Evolutionary conservation across 2,888 invertebrate species (phyloP).

Genomic region (Amphipoea oculea): DNA sequence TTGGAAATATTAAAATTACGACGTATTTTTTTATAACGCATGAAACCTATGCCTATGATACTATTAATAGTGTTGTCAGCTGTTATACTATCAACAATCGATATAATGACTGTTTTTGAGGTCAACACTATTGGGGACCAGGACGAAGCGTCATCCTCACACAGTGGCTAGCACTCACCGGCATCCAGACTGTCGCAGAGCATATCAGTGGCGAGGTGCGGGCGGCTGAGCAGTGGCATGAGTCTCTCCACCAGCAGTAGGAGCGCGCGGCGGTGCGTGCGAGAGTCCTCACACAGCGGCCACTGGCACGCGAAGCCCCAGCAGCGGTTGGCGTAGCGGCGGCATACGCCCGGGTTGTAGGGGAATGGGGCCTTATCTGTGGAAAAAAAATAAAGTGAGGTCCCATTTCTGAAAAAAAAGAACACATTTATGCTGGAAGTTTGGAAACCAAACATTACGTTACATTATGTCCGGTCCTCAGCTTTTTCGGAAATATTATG

Average conservation of each 20-base stretch:
- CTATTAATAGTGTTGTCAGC: background rate
- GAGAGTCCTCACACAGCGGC: slow-evolving; percentile 91
- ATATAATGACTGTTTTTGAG: background rate
- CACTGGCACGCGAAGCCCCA: slow-evolving; percentile 95
- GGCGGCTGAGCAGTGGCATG: slow-evolving; percentile 94
- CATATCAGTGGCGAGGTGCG: slow-evolving; percentile 97
- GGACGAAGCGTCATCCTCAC: background rate
- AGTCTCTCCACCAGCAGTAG: slow-evolving; percentile 95
- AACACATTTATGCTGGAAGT: background rate
- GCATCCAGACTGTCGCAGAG: slow-evolving; percentile 96
- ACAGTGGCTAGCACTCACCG: slow-evolving; percentile 82
- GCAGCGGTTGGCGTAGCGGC: slow-evolving; percentile 92
- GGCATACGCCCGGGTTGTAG: slow-evolving; percentile 89
- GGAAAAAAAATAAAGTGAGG: background rate
- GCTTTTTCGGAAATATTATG: background rate
- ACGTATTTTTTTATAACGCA: background rate
- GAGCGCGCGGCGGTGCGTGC: slow-evolving; percentile 94
- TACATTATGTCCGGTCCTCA: background rate
- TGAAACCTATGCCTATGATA: background rate
- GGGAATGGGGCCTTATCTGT: slow-evolving; percentile 85
- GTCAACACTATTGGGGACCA: background rate
- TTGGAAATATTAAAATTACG: background rate
- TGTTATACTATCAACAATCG: background rate
- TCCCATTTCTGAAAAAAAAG: too few relatives aligned
- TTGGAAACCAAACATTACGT: background rate